These are phyloP conservation scores for Mormyrus hasselquistii DNA, from an alignment of 2,797 vertebrate species.

Conservation along the genomic window DNA sequence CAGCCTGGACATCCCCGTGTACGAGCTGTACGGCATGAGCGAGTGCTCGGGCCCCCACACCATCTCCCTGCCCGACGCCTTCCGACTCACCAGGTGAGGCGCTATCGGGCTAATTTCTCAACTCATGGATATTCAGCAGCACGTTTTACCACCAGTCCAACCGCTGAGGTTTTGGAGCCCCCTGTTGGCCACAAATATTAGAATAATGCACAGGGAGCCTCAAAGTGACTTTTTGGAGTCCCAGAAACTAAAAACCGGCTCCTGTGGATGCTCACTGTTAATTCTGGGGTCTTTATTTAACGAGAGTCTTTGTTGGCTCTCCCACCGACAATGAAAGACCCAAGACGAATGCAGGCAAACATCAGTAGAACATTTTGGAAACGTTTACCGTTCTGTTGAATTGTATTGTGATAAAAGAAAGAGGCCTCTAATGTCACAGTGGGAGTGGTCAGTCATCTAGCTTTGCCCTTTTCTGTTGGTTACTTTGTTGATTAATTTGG, in stretches of 20 bases:
- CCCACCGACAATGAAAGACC: not conserved
- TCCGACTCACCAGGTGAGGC: conserved; percentile 72
- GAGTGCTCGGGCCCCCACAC: conserved; percentile 85
- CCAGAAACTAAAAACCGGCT: not conserved
- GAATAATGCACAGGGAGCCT: not conserved
- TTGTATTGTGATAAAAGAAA: not conserved
- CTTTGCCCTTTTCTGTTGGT: not conserved
- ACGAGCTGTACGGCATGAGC: conserved; percentile 88
- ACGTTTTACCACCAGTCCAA: not conserved
- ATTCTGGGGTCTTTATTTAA: not conserved
- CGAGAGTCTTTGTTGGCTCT: not conserved
- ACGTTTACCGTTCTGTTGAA: not conserved
- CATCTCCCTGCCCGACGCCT: conserved; percentile 46
- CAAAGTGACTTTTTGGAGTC: not conserved
- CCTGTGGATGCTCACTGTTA: not conserved
- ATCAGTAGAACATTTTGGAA: not conserved
- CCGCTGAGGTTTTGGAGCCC: not conserved
- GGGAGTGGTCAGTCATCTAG: not conserved
- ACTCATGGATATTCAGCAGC: not conserved
- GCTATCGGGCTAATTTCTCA: not conserved
- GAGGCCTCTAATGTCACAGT: not conserved
- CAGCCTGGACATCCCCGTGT: conserved; percentile 80
- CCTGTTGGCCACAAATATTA: not conserved
- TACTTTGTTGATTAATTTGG: not conserved
- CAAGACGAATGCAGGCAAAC: not conserved